Conservation (phyloP, 1,140 invertebrate species). For the Laupala kohalensis region DNA sequence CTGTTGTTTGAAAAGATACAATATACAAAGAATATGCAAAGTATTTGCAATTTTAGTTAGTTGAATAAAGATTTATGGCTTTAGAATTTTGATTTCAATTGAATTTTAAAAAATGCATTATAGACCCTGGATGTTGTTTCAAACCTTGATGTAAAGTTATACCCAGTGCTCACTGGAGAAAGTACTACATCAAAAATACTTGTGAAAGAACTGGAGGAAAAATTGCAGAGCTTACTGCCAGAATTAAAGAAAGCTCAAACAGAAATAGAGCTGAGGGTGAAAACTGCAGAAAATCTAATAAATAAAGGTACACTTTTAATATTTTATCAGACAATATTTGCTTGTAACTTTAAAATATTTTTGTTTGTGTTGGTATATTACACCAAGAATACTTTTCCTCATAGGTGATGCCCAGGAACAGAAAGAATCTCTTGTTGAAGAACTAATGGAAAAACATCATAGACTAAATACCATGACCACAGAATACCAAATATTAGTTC, state of each 20-base stretch:
- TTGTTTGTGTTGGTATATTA: not conserved
- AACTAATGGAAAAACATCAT: slow-evolving; percentile 5
- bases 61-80: too few species aligned
- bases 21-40: too few species aligned
- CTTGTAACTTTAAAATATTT: not conserved
- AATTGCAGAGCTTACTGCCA: slow-evolving; percentile 42
- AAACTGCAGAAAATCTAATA: slow-evolving; percentile 42
- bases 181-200: slow-evolving; percentile 39
- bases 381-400: not conserved
- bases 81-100: too few species aligned
- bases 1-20: too few species aligned
- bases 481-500: slow-evolving; percentile 59
- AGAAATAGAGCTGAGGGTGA: slow-evolving; percentile 56
- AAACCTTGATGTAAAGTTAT: slow-evolving; percentile 59
- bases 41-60: too few species aligned
- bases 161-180: slow-evolving; percentile 57
- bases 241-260: slow-evolving; percentile 48
- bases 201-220: slow-evolving; percentile 42
- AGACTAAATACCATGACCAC: slow-evolving; percentile 45
- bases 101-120: slow-evolving; percentile 18
- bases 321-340: not conserved
- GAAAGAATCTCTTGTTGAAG: not conserved
- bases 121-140: slow-evolving; percentile 62
- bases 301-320: slow-evolving; percentile 24
- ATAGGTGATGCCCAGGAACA: slow-evolving; percentile 3